Base-by-base conservation (phyloP, 2,888 invertebrate species). In the Drosophila neoperkinsi region DNA sequence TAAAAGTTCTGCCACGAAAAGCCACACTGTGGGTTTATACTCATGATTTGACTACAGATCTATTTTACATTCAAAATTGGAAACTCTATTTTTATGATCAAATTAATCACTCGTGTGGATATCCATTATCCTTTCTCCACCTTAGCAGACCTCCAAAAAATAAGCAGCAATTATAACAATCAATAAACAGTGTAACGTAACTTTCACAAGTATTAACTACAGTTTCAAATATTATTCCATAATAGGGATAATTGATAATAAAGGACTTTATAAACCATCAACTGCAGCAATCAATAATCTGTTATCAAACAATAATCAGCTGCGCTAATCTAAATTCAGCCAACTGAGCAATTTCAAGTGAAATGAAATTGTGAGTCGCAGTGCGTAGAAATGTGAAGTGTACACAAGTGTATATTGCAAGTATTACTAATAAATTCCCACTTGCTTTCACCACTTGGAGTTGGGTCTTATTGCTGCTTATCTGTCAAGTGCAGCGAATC, bases 401-500 rank as follows among this genome's bases (percentile, higher is more conserved):
- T 3, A 36, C n/a, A n/a, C n/a, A 36, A 30, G 41, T 46, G 46
- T 60, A 30, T 50, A 62, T 49, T 61, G 49, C 50, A 68, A 78
- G 77, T 78, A 77, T 59, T 65, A 81, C 81, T 78, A 77, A 81
- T 77, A 68, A 81, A 65, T 71, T 76, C 68, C 81, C 81, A 77
- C 61, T 76, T 78, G 81, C 78, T 78, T 78, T 78, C 78, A 81
- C 78, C 78, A 77, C 65, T 68, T 33, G 9, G 28, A 62, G 31
- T 41, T 21, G 30, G 25, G 34, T 59, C 73, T 63, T 58, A 33
- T 65, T 31, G 76, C 66, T 79, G 80, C 76, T 78, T 78, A 80
- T 61, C 72, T 62, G 74, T 73, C 70, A 73, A 89, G 88, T 80
- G 90, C 90, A 69, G 82, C 61, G 82, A 71, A 90, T 89, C 90